phyloP scores from a whole-genome alignment of 2,888 invertebrate species.

The Deilephila porcellus region DNA sequence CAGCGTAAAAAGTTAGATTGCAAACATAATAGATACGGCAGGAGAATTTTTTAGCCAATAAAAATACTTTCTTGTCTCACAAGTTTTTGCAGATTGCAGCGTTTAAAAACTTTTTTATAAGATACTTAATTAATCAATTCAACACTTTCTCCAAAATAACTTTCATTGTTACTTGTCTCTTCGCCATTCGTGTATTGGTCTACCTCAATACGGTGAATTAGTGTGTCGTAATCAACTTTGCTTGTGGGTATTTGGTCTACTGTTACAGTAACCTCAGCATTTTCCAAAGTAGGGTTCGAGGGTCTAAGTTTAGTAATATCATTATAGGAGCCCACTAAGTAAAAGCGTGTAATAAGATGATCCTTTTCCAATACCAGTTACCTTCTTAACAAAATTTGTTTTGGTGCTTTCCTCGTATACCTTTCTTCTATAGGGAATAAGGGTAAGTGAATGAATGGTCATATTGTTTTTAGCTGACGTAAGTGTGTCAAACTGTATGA shows the following conservation, averaged over 20 bases:
- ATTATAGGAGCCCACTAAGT: constrained; percentile 61
- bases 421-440: constrained; percentile 43
- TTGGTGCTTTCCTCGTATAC: constrained; percentile 48
- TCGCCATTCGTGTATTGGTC: neutral
- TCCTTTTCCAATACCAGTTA: constrained; percentile 56
- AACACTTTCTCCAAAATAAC: constrained; percentile 12
- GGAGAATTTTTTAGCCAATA: neutral
- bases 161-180: neutral
- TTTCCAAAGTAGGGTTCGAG: constrained; percentile 42
- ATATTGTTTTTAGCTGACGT: constrained; percentile 33
- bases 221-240: constrained; percentile 25
- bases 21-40: neutral
- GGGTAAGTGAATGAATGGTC: constrained; percentile 38
- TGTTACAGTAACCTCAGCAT: constrained; percentile 44
- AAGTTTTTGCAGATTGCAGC: neutral
- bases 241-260: constrained; percentile 31
- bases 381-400: constrained; percentile 61
- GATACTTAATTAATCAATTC: neutral
- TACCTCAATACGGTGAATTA: constrained; percentile 10
- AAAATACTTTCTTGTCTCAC: neutral
- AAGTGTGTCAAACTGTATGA: constrained; percentile 8
- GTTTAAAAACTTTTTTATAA: neutral
- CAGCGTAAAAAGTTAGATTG: neutral
- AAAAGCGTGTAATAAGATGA: constrained; percentile 65
- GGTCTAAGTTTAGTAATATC: constrained; percentile 60